These are phyloP conservation scores for Macrobrachium nipponense DNA, from an alignment of 1,140 invertebrate genomes.

Conservation along the genomic window DNA sequence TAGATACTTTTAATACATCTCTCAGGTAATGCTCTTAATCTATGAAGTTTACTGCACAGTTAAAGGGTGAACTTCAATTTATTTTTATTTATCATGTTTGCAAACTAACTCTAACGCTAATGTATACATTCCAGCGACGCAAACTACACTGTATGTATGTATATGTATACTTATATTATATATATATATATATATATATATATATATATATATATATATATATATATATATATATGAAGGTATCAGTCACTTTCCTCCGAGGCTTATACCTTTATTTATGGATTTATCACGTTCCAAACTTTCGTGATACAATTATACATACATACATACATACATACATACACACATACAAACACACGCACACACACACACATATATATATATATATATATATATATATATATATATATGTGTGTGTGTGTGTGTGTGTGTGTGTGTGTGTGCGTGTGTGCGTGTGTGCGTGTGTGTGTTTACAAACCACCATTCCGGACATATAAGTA, in stretches of 20 bases:
- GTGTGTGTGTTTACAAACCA: background rate
- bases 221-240: conserved; percentile 22
- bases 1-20: no score
- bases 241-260: no score
- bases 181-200: background rate
- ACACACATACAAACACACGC: background rate
- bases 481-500: background rate
- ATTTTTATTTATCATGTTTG: no score
- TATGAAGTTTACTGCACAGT: background rate
- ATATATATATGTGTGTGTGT: background rate
- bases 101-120: background rate
- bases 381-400: background rate
- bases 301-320: no score
- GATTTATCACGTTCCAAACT: no score
- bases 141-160: background rate
- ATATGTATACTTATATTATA: background rate
- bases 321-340: background rate
- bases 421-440: no score
- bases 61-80: background rate
- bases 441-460: background rate
- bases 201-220: conserved; percentile 21
- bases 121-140: background rate
- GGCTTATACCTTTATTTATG: no score
- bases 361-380: background rate
- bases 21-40: no score